A percentile compares a stretch with the other conserved stretches of the same genome.
Conservation (phyloP, 2,888 invertebrate genomes). For the Deilephila porcellus region DNA sequence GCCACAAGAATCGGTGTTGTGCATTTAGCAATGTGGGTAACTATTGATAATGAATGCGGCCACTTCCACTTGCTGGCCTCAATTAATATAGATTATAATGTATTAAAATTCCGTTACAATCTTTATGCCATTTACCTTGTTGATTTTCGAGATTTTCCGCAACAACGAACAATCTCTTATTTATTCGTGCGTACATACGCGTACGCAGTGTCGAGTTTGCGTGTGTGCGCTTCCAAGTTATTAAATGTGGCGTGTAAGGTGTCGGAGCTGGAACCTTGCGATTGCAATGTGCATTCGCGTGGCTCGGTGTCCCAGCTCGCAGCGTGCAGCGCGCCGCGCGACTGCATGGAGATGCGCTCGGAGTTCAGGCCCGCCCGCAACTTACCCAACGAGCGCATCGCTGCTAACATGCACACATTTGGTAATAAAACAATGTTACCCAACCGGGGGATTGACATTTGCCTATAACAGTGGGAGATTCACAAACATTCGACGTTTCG, state of each 20-base stretch:
- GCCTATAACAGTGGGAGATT: slow-evolving; percentile 41
- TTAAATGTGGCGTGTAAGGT: neutral
- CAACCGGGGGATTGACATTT: slow-evolving; percentile 79
- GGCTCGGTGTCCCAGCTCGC: slow-evolving; percentile 33
- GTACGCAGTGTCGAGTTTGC: slow-evolving; percentile 10
- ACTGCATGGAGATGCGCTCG: slow-evolving; percentile 58
- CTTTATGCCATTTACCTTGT: slow-evolving; percentile 30
- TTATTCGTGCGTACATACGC: slow-evolving; percentile 12
- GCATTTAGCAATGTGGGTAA: slow-evolving; percentile 60
- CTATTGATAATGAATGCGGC: slow-evolving; percentile 67
- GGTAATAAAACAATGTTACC: slow-evolving; percentile 73
- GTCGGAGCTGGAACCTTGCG: neutral
- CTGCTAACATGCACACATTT: slow-evolving; percentile 65
- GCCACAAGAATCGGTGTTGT: slow-evolving; percentile 52
- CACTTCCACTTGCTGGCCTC: slow-evolving; percentile 72
- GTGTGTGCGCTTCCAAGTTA: slow-evolving; percentile 15
- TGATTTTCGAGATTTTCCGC: slow-evolving; percentile 31
- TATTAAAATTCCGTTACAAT: slow-evolving; percentile 58
- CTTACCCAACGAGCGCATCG: slow-evolving; percentile 65
- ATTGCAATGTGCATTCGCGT: neutral
- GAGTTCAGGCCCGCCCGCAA: slow-evolving; percentile 50
- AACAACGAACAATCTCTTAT: slow-evolving; percentile 28
- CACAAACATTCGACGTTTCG: slow-evolving; percentile 34
- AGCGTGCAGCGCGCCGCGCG: slow-evolving; percentile 38
- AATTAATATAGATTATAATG: slow-evolving; percentile 72